Base-by-base conservation (phyloP, 2,797 vertebrate species). In the Denticeps clupeoides region DNA sequence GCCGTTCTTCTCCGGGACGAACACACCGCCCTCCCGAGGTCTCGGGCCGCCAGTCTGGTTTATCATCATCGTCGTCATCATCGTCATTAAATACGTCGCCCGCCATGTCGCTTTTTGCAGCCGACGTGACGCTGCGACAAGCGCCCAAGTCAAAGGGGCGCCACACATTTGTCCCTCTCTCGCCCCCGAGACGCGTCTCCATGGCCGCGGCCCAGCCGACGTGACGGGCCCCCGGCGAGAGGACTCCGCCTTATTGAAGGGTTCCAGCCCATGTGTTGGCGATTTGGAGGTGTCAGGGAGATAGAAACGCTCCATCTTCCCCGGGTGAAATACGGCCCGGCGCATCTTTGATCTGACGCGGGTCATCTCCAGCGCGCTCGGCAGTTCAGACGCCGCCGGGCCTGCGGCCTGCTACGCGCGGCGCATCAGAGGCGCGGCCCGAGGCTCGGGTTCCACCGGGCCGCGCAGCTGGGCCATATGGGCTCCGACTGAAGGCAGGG, bases 331-430 rank as follows among this genome's bases (percentile, higher is more conserved):
- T 83, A 83, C 19, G 23, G 65, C 62, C 51, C 53, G 1, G 58
- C 63, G 67, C 61, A 73, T 77, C 81, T 83, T 82, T 83, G 80
- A 83, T 79, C 79, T 79, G 60, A 67, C 49, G 48, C 26, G 48
- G 62, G 57, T 66, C 64, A 49, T 57, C 64, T 67, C 61, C 41
- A 53, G 52, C 45, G 45, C 31, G 49, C 37, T 55, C 32, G 22
- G 45, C 55, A 28, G 46, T 44, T 41, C 56, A 47, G 53, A 45
- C 49, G 41, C 29, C 28, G 50, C 37, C 47, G 42, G 44, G 43
- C 29, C 33, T 44, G 21, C 24, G 22, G n/a, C 47, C 47, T 45
- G 47, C 19, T 12, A 62, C 43, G 42, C 59, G 53, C 32, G 27
- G 41, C 48, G 54, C 52, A 47, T 46, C 56, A 52, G 45, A 57